A percentile compares a stretch with the other conserved stretches of the same genome.
Conservation (phyloP, 2,113 vertebrate genomes). For the Columba livia region DNA sequence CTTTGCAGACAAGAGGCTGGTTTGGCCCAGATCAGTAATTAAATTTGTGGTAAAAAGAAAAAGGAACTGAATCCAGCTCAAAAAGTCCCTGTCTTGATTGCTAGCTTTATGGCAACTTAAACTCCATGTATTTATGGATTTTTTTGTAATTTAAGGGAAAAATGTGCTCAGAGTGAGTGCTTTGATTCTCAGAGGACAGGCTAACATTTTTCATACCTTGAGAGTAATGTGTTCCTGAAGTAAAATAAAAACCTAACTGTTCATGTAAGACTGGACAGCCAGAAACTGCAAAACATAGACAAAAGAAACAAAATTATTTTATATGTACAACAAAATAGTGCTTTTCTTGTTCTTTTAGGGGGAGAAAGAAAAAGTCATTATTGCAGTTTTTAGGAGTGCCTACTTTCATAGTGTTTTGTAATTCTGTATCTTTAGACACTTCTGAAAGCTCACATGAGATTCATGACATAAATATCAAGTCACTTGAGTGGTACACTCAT, state of each 20-base stretch:
- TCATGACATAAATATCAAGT: background rate
- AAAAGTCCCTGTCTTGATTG: background rate
- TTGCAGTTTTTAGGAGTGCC: background rate
- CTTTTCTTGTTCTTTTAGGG: background rate
- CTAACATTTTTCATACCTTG: background rate
- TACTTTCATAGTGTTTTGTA: background rate
- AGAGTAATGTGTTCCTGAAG: background rate
- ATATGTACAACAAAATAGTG: background rate
- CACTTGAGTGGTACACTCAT: background rate
- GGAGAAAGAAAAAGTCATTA: background rate
- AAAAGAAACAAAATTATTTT: background rate
- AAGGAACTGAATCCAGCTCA: background rate
- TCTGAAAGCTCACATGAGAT: background rate
- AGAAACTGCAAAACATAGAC: background rate
- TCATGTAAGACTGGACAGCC: background rate
- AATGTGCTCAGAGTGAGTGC: background rate
- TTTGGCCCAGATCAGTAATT: background rate
- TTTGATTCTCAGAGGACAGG: background rate
- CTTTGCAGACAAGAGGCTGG: background rate
- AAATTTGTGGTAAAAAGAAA: background rate
- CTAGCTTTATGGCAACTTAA: background rate
- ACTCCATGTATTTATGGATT: background rate
- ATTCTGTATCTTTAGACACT: background rate
- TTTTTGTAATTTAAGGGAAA: background rate
- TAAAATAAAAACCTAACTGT: background rate